Evolutionary conservation across 1,140 invertebrate species (phyloP).

Genomic region (Bombyx mori): ASM3026992v2 NC_085112.1:13214501-13215000

Average conservation of each 20-base stretch:
- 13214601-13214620: slow-evolving; percentile 57
- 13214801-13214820: no score
- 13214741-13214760: slow-evolving; percentile 12
- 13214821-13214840: no score
- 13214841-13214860: no score
- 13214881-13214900: no score
- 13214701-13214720: slow-evolving; percentile 57
- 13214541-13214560: slow-evolving; percentile 45
- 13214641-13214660: slow-evolving; percentile 42
- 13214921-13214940: slow-evolving; percentile 12
- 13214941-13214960: no score
- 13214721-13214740: slow-evolving; percentile 58
- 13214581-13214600: slow-evolving; percentile 52
- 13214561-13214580: slow-evolving; percentile 63
- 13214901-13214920: slow-evolving; percentile 12
- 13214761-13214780: no score
- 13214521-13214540: slow-evolving; percentile 7
- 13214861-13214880: no score
- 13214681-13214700: slow-evolving; percentile 65
- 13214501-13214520: no score
- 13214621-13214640: slow-evolving; percentile 42
- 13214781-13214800: no score
- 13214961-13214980: slow-evolving; percentile 7
- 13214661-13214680: slow-evolving; percentile 25
- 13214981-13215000: slow-evolving; percentile 7